These are phyloP conservation scores for Phrixothrix hirtus DNA, from an alignment of 2,888 invertebrate species.

Conservation along the genomic window DNA sequence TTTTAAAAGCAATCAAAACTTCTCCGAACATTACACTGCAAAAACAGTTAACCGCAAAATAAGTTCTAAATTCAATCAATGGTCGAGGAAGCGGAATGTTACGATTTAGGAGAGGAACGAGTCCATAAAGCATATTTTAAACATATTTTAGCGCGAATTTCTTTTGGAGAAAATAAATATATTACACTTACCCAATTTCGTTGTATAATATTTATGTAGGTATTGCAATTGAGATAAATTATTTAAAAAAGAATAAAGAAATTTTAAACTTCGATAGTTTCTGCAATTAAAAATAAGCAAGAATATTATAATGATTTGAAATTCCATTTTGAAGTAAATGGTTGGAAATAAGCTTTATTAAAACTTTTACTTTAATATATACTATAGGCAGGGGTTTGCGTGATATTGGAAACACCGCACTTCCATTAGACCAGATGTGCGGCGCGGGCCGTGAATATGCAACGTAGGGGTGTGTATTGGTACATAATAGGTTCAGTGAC, in stretches of 20 bases:
- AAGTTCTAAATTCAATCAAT: conserved; percentile 34
- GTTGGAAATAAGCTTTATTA: background rate
- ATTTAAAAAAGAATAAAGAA: no score
- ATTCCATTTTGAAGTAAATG: background rate
- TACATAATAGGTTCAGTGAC: conserved; percentile 60
- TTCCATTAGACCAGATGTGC: conserved; percentile 55
- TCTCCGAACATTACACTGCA: conserved; percentile 28
- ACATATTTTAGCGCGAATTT: no score
- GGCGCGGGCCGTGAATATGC: conserved; percentile 47
- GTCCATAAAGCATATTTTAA: conserved; percentile 10
- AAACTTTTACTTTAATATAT: conserved; percentile 11
- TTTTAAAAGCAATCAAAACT: conserved; percentile 35
- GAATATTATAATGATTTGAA: no score
- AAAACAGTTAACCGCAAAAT: conserved; percentile 35
- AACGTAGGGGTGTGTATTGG: conserved; percentile 45
- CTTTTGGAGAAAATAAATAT: no score
- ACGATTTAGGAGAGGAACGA: conserved; percentile 25
- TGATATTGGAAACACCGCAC: conserved; percentile 54
- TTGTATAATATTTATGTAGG: no score
- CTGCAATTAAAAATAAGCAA: no score
- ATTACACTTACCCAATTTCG: no score
- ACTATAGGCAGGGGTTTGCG: conserved; percentile 33
- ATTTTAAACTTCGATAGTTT: no score
- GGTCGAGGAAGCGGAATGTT: conserved; percentile 31
- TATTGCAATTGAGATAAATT: no score